Base-by-base conservation (phyloP, 2,113 vertebrate genomes). In the Tenebrosternarchus preto region DNA sequence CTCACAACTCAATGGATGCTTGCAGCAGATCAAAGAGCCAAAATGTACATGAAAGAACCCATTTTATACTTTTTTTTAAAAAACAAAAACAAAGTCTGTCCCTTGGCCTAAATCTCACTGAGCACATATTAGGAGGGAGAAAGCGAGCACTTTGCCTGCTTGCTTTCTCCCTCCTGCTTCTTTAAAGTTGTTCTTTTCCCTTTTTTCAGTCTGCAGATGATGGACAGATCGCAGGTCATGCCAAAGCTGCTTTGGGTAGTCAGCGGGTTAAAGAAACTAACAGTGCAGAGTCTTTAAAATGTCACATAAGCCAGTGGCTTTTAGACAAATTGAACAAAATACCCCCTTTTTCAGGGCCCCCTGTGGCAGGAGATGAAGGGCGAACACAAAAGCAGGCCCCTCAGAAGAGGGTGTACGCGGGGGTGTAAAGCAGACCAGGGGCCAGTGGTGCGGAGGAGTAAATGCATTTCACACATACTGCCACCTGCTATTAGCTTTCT, bases 311-410 rank as follows among this genome's bases (percentile, higher is more conserved):
- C 90, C 90, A 91, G 90, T 5, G 64, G 85, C 90, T 95, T 94
- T 93, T 91, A 92, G 89, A 94, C 87, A 94, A 93, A 94, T 89
- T 92, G 89, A 94, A 91, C 87, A 92, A 94, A 94, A 92, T 91
- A 86, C 87, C 84, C 80, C 89, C 88, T 59, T 77, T 82, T 94
- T 94, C 93, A 87, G 92, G 0, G 11, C 43, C 5, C 39, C 39
- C 39, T n/a, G 83, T 86, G 87, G 89, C 88, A 88, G 91, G 90
- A 88, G 87, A 88, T 92, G 90, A 61, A 90, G 89, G 80, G 11
- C 59, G 80, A 39, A 33, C 80, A 91, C 88, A 96, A 92, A 93
- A 92, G 92, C 85, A 88, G 84, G 85, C 90, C 88, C 90, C 88
- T 90, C 84, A 86, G 88, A 87, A 92, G 88, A 89, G 80, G 88